Evolutionary conservation across 2,888 invertebrate species (phyloP).

Genomic region (Melieria omissa): DNA sequence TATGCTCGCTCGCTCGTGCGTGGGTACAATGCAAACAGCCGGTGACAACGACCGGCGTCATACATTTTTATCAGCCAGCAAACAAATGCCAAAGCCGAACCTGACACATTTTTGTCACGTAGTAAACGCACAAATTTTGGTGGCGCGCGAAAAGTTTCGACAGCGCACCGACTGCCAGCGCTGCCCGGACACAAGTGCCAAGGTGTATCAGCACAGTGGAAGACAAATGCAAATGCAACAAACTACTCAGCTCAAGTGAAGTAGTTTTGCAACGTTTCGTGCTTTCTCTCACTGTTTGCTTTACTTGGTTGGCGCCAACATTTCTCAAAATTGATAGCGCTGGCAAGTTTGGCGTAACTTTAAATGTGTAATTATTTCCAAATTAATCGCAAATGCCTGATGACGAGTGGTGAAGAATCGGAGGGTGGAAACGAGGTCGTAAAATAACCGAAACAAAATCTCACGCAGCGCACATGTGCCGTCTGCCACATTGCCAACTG

Average conservation of each 20-base stretch:
- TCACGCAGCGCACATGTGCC: background rate
- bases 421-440: background rate
- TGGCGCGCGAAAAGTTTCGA: background rate
- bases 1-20: no score
- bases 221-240: background rate
- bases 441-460: background rate
- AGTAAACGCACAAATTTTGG: constrained; percentile 28
- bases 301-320: no score
- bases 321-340: no score
- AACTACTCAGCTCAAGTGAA: no score
- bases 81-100: constrained; percentile 10
- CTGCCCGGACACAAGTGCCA: background rate
- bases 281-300: no score
- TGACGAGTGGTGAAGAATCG: background rate
- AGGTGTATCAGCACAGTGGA: background rate
- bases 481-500: background rate
- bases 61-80: constrained; percentile 22
- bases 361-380: background rate
- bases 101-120: constrained; percentile 30
- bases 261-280: no score
- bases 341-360: background rate
- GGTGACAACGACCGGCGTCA: background rate
- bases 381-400: background rate
- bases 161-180: background rate
- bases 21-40: no score